Conservation (phyloP, 2,113 vertebrate genomes). For the Forbesichthys agassizii region DNA sequence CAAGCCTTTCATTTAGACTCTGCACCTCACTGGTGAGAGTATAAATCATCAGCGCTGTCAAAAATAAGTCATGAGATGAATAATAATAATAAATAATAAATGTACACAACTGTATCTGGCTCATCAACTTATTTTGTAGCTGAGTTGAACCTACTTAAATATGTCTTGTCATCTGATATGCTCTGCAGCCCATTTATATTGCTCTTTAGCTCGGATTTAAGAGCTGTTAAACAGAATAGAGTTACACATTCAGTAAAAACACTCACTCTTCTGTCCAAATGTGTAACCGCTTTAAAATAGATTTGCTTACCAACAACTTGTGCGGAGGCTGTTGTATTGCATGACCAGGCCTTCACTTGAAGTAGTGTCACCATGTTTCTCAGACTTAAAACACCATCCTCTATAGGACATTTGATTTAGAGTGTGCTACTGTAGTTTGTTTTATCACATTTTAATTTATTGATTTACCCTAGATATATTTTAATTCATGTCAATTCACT, state of each 20-base stretch:
- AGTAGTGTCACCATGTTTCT: constrained; percentile 22
- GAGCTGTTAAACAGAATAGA: constrained; percentile 17
- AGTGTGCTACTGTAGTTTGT: too few relatives aligned
- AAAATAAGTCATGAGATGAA: not conserved
- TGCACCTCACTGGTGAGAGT: constrained; percentile 16
- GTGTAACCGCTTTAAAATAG: not conserved
- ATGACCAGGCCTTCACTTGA: constrained; percentile 24
- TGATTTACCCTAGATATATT: too few relatives aligned
- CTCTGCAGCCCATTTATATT: constrained; percentile 29
- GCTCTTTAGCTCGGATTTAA: constrained; percentile 23
- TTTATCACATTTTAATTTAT: not conserved
- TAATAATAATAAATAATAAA: too few relatives aligned
- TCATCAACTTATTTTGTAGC: not conserved
- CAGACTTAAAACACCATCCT: constrained; percentile 20
- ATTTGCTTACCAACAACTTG: constrained; percentile 24
- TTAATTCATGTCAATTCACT: too few relatives aligned
- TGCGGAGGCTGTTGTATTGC: constrained; percentile 7
- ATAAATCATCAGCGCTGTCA: constrained; percentile 34
- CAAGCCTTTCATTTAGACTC: not conserved
- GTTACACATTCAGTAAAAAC: too few relatives aligned
- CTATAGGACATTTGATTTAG: constrained; percentile 18
- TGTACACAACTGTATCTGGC: not conserved
- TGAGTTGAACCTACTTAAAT: constrained; percentile 24
- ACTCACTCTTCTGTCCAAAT: not conserved
- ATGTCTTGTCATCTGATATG: constrained; percentile 13